Base-by-base conservation (phyloP, 1,140 invertebrate species). In the Phymorhynchus buccinoides region DNA sequence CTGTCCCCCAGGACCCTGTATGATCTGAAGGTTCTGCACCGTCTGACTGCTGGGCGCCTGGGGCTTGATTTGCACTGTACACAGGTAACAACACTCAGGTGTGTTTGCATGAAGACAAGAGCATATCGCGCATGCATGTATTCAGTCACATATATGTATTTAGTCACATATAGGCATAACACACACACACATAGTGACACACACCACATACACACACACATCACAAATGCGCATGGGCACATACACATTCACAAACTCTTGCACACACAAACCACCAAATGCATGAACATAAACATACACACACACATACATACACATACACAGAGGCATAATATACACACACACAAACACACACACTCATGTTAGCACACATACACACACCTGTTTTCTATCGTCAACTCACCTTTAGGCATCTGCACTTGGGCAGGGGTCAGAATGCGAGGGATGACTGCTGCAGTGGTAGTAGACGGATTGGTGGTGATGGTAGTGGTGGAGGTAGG, bases 1-100 rank as follows among this genome's bases (percentile, higher is more conserved):
- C 93, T 98, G 97, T 30, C 97, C 97, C 93, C 98, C 97, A 0
- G 97, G 96, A 0, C 96, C 96, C 89, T 97, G 96, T 87, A 98
- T 96, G 84, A 99, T 97, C 94, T 98, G 97, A 42, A 99, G 96
- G 91, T 97, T 92, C 86, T 93, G 91, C 12, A 90, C 88, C 71
- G 89, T 88, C 18, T 89, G 88, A 77, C 87, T 88, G 80, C 83
- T 82, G n/a, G 88, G 75, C 14, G 85, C 85, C 66, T 88, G 87
- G 18, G 89, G 89, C 41, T 88, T 80, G 37, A 89, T 88, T 68
- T 87, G 86, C 27, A 89, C 87, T 80, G 86, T 4, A 66, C 48
- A 35, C 44, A 82, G n/a, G n/a, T n/a, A 7, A 79, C 37, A 79
- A n/a, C n/a, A n/a, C 35, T 80, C 7, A 75, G 39, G 39, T 32